phyloP scores from a whole-genome alignment of 2,797 vertebrate genomes.

The Sebastes oblongus region DNA sequence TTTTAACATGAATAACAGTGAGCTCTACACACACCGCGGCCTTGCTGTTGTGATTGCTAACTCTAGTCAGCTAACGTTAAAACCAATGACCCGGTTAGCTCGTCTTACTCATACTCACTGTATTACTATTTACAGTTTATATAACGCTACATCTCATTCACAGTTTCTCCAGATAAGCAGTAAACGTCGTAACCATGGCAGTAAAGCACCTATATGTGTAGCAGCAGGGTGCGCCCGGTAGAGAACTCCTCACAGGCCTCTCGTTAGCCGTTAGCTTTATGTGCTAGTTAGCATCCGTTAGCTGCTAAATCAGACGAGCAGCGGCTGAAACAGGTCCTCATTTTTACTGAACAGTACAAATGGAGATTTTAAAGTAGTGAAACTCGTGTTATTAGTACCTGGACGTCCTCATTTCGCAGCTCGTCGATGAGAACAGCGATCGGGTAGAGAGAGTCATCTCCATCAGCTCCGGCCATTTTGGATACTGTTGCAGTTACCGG shows the following conservation, averaged over 20 bases:
- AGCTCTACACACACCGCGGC: no score
- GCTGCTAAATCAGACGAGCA: not conserved
- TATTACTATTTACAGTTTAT: no score
- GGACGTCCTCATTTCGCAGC: slow-evolving; percentile 88
- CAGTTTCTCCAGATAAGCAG: no score
- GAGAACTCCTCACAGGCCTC: slow-evolving; percentile 43
- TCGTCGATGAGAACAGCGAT: slow-evolving; percentile 90
- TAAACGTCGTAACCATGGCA: not conserved
- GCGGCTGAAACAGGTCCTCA: not conserved
- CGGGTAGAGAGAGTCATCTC: slow-evolving; percentile 89
- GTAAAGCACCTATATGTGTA: not conserved
- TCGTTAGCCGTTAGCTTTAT: slow-evolving; percentile 6
- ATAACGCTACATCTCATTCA: no score
- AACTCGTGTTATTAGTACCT: slow-evolving; percentile 69
- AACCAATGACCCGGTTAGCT: no score
- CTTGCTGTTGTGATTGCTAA: no score
- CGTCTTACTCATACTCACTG: no score
- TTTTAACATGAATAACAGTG: no score
- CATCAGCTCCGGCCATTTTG: slow-evolving; percentile 90
- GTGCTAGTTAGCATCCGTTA: slow-evolving; percentile 21
- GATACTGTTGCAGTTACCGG: slow-evolving; percentile 60
- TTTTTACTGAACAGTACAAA: not conserved
- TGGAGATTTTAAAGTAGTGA: no score
- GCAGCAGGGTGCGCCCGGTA: slow-evolving; percentile 55
- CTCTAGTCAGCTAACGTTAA: no score